These are phyloP conservation scores for Caracal caracal DNA, from an alignment of 2,113 vertebrate species.

Conservation along the genomic window DNA sequence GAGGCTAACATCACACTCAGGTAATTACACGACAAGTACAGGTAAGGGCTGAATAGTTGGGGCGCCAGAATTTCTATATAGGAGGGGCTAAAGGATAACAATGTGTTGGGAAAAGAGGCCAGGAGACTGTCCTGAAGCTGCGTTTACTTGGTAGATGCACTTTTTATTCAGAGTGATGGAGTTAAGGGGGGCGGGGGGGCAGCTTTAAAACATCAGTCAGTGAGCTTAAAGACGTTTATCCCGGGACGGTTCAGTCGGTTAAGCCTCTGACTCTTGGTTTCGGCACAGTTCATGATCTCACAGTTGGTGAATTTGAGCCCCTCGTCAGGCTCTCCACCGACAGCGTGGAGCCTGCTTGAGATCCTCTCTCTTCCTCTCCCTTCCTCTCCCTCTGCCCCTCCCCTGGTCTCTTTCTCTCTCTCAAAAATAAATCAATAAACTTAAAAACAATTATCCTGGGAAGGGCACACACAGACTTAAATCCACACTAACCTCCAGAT, in stretches of 20 bases:
- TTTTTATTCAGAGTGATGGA: background rate
- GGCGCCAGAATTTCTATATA: background rate
- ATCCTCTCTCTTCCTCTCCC: too few species aligned
- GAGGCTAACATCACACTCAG: background rate
- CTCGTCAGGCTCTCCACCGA: too few species aligned
- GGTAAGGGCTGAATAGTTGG: background rate
- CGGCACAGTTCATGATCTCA: too few species aligned
- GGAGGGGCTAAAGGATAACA: background rate
- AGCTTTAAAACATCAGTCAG: background rate
- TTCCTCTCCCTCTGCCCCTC: too few species aligned
- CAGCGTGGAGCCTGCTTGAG: too few species aligned
- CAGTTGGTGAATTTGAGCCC: too few species aligned
- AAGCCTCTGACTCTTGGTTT: too few species aligned
- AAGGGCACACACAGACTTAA: too few species aligned
- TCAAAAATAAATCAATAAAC: too few species aligned
- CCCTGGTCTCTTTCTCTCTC: too few species aligned
- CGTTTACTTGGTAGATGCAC: background rate
- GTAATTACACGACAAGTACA: background rate
- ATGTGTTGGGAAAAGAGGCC: background rate
- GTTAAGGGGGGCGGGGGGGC: rapidly evolving
- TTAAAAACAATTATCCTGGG: too few species aligned
- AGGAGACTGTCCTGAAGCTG: background rate
- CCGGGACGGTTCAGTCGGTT: too few species aligned
- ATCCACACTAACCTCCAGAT: background rate
- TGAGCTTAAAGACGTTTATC: background rate